Evolutionary conservation across 1,140 invertebrate genomes (phyloP).

Genomic region (Drosophila bifasciata): DNA sequence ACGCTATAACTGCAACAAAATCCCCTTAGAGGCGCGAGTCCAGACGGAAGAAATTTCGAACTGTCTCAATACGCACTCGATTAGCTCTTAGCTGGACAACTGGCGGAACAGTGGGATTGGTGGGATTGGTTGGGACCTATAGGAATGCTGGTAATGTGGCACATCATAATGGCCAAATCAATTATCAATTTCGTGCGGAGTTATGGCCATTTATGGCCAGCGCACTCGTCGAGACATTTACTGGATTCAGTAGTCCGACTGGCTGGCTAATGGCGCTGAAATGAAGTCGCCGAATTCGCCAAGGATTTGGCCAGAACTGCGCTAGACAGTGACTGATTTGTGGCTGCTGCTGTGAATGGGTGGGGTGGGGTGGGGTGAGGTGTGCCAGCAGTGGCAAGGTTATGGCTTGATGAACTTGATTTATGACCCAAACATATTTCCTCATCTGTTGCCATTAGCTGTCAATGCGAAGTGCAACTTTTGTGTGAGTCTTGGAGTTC

Average conservation of each 20-base stretch:
- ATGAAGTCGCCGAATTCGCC: constrained; percentile 41
- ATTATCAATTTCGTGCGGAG: constrained; percentile 40
- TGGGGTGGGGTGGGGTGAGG: not conserved
- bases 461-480: too few species aligned
- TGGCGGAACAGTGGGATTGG: too few species aligned
- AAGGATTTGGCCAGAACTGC: not conserved
- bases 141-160: constrained; percentile 20
- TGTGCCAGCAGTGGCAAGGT: not conserved
- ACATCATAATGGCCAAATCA: constrained; percentile 33
- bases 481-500: not conserved
- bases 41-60: too few species aligned
- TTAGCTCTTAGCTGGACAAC: constrained; percentile 29
- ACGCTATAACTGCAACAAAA: too few species aligned
- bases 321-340: constrained; percentile 25
- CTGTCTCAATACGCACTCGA: too few species aligned
- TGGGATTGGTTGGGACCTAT: too few species aligned
- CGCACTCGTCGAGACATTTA: too few species aligned
- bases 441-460: too few species aligned
- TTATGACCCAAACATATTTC: too few species aligned
- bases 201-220: constrained; percentile 39
- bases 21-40: too few species aligned
- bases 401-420: too few species aligned
- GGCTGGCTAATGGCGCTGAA: constrained; percentile 54
- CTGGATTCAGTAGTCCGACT: too few species aligned
- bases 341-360: constrained; percentile 5